Base-by-base conservation (phyloP, 2,797 vertebrate genomes). In the Hippoglossus hippoglossus region DNA sequence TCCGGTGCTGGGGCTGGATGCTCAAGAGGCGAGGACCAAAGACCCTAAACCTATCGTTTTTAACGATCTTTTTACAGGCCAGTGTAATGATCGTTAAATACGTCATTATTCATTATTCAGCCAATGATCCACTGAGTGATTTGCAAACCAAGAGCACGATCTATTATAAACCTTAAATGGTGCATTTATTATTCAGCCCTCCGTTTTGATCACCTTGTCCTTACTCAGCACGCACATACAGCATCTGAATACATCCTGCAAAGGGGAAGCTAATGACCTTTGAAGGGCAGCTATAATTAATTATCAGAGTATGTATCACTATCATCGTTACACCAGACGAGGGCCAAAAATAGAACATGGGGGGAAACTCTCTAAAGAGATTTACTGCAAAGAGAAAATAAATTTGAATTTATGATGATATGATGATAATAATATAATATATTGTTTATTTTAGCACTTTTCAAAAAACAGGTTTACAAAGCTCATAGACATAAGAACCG, bases 31-130 rank as follows among this genome's bases (percentile, higher is more conserved):
- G 44, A 46, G 36, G 4, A 4, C 12, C 36, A 1, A 39, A 39
- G 12, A 39, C 41, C 54, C 53, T 50, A 54, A 69, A 73, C 16
- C 74, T 56, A 47, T 72, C 61, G 64, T 71, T 75, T 64, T 19
- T 7, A 8, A 25, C 28, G 67, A 67, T 71, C 46, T 71, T 54
- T 49, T 68, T 60, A 70, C 44, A 55, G 59, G 19, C 22, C 24
- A 26, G 22, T 24, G 44, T 25, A 47, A 49, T 13, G 22, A 46
- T 70, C 55, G 67, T 63, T 49, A 28, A 34, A 66, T 34, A 55
- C 24, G 47, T 44, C 51, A 58, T 52, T 34, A 64, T 44, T 6
- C 19, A 49, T 49, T 49, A 39, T 39, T 39, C 36, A 44, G 22
- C 13, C 56, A 68, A 21, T 41, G 51, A 65, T 61, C 34, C 18